A percentile compares a stretch with the other conserved stretches of the same genome.
phyloP scores from a whole-genome alignment of 2,113 vertebrate genomes.

The Henicopernis longicauda region DNA sequence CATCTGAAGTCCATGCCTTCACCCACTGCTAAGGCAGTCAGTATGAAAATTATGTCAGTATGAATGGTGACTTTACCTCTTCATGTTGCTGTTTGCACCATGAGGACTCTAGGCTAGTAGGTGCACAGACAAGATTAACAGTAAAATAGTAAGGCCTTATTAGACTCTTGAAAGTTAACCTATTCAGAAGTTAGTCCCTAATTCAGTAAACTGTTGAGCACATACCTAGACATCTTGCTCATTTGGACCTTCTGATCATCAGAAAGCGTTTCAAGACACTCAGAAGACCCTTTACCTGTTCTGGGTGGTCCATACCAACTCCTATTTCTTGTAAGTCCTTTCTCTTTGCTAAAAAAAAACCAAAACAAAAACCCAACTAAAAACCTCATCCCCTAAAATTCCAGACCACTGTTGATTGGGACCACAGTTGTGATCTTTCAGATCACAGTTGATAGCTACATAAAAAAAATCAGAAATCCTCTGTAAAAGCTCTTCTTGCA shows the following conservation, averaged over 20 bases:
- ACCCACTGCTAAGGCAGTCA: neutral
- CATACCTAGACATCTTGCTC: neutral
- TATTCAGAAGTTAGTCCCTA: neutral
- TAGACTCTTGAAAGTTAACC: neutral
- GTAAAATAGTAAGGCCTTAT: neutral
- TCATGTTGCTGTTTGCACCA: neutral
- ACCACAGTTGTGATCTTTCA: neutral
- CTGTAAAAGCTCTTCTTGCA: neutral
- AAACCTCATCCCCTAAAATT: no score
- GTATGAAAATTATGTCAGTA: neutral
- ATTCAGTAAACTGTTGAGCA: neutral
- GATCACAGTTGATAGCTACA: neutral
- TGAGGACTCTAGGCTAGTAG: neutral
- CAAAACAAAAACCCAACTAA: neutral
- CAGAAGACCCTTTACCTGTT: neutral
- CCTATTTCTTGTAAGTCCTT: neutral
- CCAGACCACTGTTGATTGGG: accelerated
- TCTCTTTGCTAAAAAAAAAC: neutral
- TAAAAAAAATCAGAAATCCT: neutral
- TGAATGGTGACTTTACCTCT: neutral
- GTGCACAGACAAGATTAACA: neutral
- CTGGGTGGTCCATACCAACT: neutral
- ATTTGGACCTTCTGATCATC: neutral
- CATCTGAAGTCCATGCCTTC: neutral
- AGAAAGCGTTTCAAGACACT: neutral